Percentiles rank a stretch among this genome's conserved stretches.
phyloP scores from a whole-genome alignment of 2,797 vertebrate genomes.

The Hoplostethus mediterraneus region DNA sequence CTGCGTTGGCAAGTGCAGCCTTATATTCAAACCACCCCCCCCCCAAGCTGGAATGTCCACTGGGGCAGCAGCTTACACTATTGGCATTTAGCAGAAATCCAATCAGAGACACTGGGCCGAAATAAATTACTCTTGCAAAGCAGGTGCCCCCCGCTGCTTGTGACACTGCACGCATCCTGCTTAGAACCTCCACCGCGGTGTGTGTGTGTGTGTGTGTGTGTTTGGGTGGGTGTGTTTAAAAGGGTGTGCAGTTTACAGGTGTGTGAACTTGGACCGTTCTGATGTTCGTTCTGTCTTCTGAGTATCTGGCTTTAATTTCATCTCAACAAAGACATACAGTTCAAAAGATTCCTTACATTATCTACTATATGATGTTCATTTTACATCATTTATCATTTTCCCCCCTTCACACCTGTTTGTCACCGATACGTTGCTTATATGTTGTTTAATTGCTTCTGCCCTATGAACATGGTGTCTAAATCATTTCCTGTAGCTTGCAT shows the following conservation, averaged over 20 bases:
- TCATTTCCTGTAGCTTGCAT: conserved; percentile 22
- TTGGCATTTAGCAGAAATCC: conserved; percentile 80
- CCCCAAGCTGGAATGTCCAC: conserved; percentile 64
- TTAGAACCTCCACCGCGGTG: neutral
- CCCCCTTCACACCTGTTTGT: neutral
- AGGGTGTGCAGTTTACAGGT: neutral
- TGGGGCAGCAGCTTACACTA: conserved; percentile 77
- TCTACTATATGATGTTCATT: neutral
- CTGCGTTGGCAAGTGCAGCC: conserved; percentile 42
- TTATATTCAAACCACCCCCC: conserved; percentile 53
- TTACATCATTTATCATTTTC: neutral
- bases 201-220: neutral
- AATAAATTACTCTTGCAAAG: conserved; percentile 79
- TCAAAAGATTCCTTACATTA: neutral
- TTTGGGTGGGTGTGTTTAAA: neutral
- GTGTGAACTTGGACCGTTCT: neutral
- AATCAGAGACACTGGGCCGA: conserved; percentile 66
- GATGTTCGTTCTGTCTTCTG: neutral
- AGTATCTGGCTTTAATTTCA: neutral
- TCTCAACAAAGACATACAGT: neutral
- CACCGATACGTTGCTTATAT: neutral
- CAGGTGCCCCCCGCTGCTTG: conserved; percentile 69
- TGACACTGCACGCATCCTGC: conserved; percentile 11
- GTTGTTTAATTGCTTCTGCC: neutral
- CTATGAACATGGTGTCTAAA: neutral